Base-by-base conservation (phyloP, 2,888 invertebrate genomes). In the Oscheius myriophilus region DNA sequence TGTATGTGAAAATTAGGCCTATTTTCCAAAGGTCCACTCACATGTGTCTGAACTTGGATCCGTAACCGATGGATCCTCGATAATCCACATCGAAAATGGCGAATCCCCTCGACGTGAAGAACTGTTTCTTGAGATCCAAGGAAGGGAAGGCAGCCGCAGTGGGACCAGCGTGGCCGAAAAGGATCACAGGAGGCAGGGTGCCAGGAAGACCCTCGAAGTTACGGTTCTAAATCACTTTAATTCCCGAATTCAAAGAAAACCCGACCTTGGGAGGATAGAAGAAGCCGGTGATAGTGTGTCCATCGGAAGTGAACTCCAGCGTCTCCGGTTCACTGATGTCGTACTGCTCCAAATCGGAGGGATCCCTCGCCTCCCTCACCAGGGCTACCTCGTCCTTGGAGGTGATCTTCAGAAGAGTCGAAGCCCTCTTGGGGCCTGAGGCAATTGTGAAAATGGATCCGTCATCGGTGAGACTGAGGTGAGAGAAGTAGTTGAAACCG, bases 91-190 rank as follows among this genome's bases (percentile, higher is more conserved):
- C 61, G 43, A 88, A 82, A 1, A 89, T 84, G 18, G 87, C 88
- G 76, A 88, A 87, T n/a, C 89, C 89, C 1, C 80, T 67, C 0
- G 73, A 73, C 1, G 80, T 80, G 67, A 76, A 78, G 65, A 78
- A 80, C 78, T 88, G 88, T 33, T 86, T 86, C 71, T 84, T 84
- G 39, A 88, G 73, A 71, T 86, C 85, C 12, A 88, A 79, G 4
- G 71, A 75, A 63, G 79, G 74, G 23, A 71, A 72, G 14, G 86
- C 81, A 14, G 79, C 73, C 9, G 83, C 78, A 1, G 89, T 88
- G 1, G 89, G 89, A 1, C 89, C 89, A n/a, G 88, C 87, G 78
- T 89, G 89, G 33, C 86, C 87, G 53, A 85, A 80, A 3, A 89
- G 85, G 21, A 89, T 75, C 23, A 88, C 80, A 1, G 88, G 88